A percentile compares a stretch with the other conserved stretches of the same genome.
Evolutionary conservation across 2,113 vertebrate genomes (phyloP).

Genomic region (Sapajus apella): DNA sequence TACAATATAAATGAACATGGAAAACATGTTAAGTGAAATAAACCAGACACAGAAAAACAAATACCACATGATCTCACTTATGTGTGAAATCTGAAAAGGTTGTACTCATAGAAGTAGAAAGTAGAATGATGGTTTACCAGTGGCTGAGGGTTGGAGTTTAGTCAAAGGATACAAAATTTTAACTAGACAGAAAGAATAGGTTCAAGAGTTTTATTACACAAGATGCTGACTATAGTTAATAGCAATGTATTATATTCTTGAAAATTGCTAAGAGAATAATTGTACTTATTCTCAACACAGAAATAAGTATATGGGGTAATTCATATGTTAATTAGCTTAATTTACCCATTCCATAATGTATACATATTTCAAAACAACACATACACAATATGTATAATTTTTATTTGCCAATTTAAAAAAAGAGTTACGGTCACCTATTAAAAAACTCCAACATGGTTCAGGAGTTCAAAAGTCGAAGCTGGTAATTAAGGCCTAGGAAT

Average conservation of each 20-base stretch:
- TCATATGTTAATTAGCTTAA: not conserved
- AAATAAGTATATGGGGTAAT: not conserved
- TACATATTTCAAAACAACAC: not conserved
- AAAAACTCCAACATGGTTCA: not conserved
- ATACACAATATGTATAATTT: not conserved
- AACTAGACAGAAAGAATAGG: not conserved
- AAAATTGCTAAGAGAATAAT: not conserved
- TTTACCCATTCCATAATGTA: not conserved
- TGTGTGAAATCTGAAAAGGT: not conserved
- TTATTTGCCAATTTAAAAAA: not conserved
- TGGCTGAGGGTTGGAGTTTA: not conserved
- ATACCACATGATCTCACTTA: not conserved
- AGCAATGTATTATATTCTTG: not conserved
- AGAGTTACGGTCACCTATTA: not conserved
- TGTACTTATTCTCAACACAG: not conserved
- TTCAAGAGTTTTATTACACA: not conserved
- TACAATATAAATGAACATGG: not conserved
- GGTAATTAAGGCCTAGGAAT: not conserved
- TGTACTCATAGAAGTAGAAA: not conserved
- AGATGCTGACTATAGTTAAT: not conserved
- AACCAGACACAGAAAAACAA: not conserved
- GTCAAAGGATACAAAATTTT: not conserved
- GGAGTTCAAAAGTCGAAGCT: not conserved
- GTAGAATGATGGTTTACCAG: not conserved
- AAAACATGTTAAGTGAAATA: not conserved